Percentiles rank a stretch among this genome's conserved stretches.
These are phyloP conservation scores for Micrastur ruficollis DNA, from an alignment of 2,797 vertebrate genomes.

Conservation along the genomic window DNA sequence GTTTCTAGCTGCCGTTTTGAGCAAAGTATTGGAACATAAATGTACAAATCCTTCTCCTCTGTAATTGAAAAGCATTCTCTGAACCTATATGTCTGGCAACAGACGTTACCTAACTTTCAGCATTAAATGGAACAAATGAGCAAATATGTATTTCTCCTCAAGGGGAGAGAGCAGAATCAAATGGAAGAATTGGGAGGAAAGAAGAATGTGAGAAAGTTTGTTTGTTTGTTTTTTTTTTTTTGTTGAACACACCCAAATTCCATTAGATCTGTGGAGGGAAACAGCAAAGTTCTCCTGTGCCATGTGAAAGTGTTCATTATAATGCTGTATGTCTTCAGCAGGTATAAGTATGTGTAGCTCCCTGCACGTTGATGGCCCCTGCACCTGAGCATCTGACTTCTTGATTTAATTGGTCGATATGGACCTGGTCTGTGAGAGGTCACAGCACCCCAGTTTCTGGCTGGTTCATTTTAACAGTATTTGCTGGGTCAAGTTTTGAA, in stretches of 20 bases:
- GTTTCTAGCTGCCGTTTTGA: neutral
- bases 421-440: neutral
- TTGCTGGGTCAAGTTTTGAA: neutral
- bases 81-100: neutral
- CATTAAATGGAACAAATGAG: neutral
- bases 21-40: neutral
- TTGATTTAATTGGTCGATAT: neutral
- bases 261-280: neutral
- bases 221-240: too few species aligned
- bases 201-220: neutral
- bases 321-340: neutral
- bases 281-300: neutral
- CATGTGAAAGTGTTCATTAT: neutral
- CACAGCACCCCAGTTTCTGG: neutral
- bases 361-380: neutral
- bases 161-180: neutral
- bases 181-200: neutral
- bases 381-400: neutral
- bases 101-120: neutral
- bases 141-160: neutral
- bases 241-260: neutral
- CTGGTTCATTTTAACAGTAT: neutral
- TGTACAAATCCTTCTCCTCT: neutral
- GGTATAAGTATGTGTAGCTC: neutral
- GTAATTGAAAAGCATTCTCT: neutral